A percentile compares a stretch with the other conserved stretches of the same genome.
Evolutionary conservation across 2,797 vertebrate genomes (phyloP).

Genomic region (Macrochelys suwanniensis): DNA sequence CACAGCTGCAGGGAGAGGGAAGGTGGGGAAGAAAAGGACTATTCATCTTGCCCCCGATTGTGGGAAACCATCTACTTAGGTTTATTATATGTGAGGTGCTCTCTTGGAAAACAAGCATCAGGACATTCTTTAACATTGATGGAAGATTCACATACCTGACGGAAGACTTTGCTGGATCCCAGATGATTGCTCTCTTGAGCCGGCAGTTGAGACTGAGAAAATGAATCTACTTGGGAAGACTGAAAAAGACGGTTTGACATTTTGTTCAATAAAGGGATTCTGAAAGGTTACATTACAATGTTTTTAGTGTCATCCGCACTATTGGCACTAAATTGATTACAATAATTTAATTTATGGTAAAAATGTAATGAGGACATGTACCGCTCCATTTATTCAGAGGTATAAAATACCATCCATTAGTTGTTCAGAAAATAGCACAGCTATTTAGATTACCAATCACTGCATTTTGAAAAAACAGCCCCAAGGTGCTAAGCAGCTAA

Average conservation of each 20-base stretch:
- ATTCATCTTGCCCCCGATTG: conserved; percentile 8
- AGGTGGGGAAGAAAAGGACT: neutral
- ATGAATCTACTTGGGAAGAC: conserved; percentile 86
- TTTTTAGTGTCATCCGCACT: neutral
- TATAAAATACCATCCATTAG: rapidly evolving
- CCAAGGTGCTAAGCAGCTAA: neutral
- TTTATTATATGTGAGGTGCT: conserved; percentile 54
- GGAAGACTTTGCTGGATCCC: conserved; percentile 83
- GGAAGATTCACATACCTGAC: conserved; percentile 82
- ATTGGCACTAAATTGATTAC: neutral
- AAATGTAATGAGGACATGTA: neutral
- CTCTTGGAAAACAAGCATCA: conserved; percentile 27
- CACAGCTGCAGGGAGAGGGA: conserved; percentile 53
- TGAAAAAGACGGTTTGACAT: conserved; percentile 45
- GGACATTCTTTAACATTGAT: neutral
- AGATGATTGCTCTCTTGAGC: conserved; percentile 82
- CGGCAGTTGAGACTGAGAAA: conserved; percentile 85
- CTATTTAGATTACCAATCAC: neutral
- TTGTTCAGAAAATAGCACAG: neutral
- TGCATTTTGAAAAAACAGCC: neutral
- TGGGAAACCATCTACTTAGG: conserved; percentile 44
- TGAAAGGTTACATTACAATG: neutral
- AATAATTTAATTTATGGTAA: neutral
- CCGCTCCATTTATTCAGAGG: neutral
- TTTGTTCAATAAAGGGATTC: neutral